These are phyloP conservation scores for Sprattus sprattus DNA, from an alignment of 2,113 vertebrate species.

Conservation along the genomic window DNA sequence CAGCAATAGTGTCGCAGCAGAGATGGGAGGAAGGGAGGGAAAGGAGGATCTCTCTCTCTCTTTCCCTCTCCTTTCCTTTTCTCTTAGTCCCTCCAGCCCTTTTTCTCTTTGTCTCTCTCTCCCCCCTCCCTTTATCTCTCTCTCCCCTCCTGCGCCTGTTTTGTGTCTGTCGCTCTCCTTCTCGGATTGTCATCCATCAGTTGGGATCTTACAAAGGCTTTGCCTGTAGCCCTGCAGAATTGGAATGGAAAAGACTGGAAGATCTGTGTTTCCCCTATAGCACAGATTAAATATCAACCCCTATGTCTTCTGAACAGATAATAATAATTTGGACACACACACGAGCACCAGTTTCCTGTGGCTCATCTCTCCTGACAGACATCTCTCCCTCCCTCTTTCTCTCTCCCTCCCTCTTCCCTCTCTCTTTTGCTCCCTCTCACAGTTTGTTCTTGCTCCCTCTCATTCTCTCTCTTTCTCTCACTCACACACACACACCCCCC, in stretches of 20 bases:
- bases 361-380: neutral
- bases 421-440: neutral
- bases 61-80: neutral
- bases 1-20: neutral
- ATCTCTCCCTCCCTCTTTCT: neutral
- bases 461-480: neutral
- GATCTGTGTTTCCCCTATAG: neutral
- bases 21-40: neutral
- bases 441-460: neutral
- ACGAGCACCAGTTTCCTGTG: neutral
- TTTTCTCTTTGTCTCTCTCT: neutral
- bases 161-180: neutral
- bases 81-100: neutral
- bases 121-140: neutral
- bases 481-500: neutral
- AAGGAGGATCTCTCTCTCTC: neutral
- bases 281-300: neutral
- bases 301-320: slow-evolving; percentile 6
- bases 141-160: neutral
- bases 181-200: neutral
- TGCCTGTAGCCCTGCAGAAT: neutral
- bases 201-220: neutral
- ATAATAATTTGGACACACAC: slow-evolving; percentile 7
- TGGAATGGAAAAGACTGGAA: neutral
- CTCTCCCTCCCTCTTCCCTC: neutral